phyloP scores from a whole-genome alignment of 2,797 vertebrate species.

The Crossoptilon crossoptilon region DNA sequence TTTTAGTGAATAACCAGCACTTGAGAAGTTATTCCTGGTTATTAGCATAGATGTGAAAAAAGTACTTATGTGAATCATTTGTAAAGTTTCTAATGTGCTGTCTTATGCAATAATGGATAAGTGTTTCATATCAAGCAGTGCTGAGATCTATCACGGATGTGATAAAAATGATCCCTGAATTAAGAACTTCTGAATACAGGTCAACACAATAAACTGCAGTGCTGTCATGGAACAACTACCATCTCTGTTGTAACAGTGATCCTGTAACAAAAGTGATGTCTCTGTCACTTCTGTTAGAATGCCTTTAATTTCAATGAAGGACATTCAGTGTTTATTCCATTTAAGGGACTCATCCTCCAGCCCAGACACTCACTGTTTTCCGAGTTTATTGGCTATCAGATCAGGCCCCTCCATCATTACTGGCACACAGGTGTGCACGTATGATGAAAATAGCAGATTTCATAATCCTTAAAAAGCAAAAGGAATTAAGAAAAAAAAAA shows the following conservation, averaged over 20 bases:
- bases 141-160: neutral
- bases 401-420: neutral
- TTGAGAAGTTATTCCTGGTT: neutral
- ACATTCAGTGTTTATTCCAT: neutral
- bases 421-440: constrained; percentile 33
- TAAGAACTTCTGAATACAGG: constrained; percentile 22
- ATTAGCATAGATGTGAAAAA: neutral
- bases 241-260: neutral
- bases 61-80: neutral
- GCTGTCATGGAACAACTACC: neutral
- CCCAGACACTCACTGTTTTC: neutral
- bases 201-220: neutral
- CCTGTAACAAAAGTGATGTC: neutral
- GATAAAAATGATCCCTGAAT: neutral
- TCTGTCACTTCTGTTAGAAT: neutral
- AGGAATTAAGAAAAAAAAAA: constrained; percentile 42
- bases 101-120: constrained; percentile 1
- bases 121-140: neutral
- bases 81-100: neutral
- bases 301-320: neutral
- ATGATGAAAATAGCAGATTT: constrained; percentile 54
- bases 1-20: neutral
- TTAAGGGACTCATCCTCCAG: neutral
- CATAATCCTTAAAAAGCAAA: constrained; percentile 55
- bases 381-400: neutral